These are phyloP conservation scores for Ctenodactylus gundi DNA, from an alignment of 2,113 vertebrate genomes.

Conservation along the genomic window DNA sequence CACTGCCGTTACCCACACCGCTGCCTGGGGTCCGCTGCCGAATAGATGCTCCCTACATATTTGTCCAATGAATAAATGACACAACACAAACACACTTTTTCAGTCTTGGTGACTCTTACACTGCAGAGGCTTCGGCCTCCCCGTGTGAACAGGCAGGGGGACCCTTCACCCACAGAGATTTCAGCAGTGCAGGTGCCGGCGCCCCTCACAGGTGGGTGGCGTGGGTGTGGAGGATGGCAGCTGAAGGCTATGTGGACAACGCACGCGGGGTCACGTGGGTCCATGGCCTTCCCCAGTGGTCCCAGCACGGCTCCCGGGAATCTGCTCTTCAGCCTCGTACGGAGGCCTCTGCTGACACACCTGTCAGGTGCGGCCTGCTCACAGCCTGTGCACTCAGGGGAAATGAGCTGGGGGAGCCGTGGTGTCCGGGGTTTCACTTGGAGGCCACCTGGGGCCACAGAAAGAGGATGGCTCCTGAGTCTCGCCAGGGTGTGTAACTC, in stretches of 20 bases:
- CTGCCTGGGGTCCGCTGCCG: not conserved
- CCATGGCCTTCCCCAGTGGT: not conserved
- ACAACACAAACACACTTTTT: not conserved
- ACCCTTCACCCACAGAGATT: not conserved
- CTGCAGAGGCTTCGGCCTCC: not conserved
- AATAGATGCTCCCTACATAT: slow-evolving; percentile 29
- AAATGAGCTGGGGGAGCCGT: not conserved
- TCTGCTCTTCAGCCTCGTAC: not conserved
- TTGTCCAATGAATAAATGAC: slow-evolving; percentile 31
- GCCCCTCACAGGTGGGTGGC: not conserved
- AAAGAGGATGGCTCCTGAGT: not conserved
- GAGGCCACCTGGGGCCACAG: not conserved
- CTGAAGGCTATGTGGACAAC: not conserved
- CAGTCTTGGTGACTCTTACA: not conserved
- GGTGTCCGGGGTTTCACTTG: not conserved
- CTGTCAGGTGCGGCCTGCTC: not conserved
- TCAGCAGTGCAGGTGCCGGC: not conserved
- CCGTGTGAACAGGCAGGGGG: not conserved
- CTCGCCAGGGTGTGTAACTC: not conserved
- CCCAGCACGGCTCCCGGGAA: rapidly evolving
- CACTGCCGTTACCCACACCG: rapidly evolving
- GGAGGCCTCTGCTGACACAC: too few relatives aligned
- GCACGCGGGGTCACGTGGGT: not conserved
- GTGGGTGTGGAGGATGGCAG: too few relatives aligned
- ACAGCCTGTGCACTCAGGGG: rapidly evolving